phyloP scores from a whole-genome alignment of 2,113 vertebrate genomes.

The Xiphophorus hellerii region DNA sequence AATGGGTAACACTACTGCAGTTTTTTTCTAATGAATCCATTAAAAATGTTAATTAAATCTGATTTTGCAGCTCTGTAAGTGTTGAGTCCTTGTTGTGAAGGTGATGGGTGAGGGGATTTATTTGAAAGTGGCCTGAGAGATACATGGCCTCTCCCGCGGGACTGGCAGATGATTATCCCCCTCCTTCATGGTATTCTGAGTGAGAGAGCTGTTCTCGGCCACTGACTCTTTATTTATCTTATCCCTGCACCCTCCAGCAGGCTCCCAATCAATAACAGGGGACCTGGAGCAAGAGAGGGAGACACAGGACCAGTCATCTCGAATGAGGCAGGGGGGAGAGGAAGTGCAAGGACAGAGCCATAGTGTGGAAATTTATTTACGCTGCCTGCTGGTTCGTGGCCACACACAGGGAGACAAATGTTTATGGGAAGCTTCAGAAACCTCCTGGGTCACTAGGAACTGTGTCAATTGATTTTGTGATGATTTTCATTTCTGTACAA shows the following conservation, averaged over 20 bases:
- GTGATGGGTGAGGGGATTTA: conserved; percentile 25
- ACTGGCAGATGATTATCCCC: conserved; percentile 59
- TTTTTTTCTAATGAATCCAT: background rate
- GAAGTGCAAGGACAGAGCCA: conserved; percentile 57
- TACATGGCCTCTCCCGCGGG: conserved; percentile 25
- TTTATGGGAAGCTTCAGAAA: conserved; percentile 50
- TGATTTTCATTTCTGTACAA: conserved; percentile 56
- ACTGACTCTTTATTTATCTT: conserved; percentile 76
- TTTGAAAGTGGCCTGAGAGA: conserved; percentile 35
- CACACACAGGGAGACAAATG: conserved; percentile 64
- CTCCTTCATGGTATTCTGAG: conserved; percentile 60
- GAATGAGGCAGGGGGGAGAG: conserved; percentile 27
- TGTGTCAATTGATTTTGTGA: conserved; percentile 62
- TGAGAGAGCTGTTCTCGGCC: conserved; percentile 68
- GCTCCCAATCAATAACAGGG: conserved; percentile 73
- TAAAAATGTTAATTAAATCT: background rate
- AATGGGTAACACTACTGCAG: background rate
- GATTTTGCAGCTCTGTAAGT: background rate
- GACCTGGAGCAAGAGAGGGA: conserved; percentile 60
- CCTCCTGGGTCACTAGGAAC: conserved; percentile 54
- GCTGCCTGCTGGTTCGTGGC: conserved; percentile 58
- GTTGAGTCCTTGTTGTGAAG: background rate
- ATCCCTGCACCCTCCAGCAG: conserved; percentile 59
- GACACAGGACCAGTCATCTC: conserved; percentile 71
- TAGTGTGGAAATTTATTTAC: conserved; percentile 64